Evolutionary conservation across 2,888 invertebrate species (phyloP), one percentile per base, ranked within the genome.

Genomic region (Herminia tarsipennalis): DNA sequence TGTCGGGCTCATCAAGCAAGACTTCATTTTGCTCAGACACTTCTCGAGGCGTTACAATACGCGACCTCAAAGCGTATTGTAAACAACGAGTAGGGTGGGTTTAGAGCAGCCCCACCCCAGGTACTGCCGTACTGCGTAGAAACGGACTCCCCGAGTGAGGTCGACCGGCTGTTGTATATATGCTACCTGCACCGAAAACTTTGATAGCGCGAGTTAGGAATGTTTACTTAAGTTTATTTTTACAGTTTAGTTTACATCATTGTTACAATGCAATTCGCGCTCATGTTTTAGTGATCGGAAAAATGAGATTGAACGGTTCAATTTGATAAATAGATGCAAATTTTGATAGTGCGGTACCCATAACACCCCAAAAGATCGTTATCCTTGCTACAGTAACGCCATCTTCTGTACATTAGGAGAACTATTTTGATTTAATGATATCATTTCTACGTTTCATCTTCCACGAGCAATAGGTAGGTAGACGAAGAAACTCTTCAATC

Each of bases 111-210:
- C 16, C 18, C 20, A 21, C 33, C 18, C 9, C 25, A 4, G 9
- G 2, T 6, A 13, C 33, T 32, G 13, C 20, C 14, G 4, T 20
- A 33, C 40, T 33, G 33, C 24, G 40, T 41, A 41, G 40, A 41
- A 33, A 41, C 40, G 40, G 33, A 41, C 40, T 20, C 33, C 20
- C 32, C 32, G 8, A 9, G 1, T 0, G 1, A 17, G 0, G 2
- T 1, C 0, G 4, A 2, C 2, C 1, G 1, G 4, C 8, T 18
- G 12, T 28, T 14, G 9, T 27, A 21, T 21, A 6, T 28, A 28
- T 6, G 3, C 2, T 9, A 25, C 9, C 1, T 5, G 5, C n/a
- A 1, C 5, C 13, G 9, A n/a, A 20, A 28, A 28, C 5, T 20
- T 37, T 37, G 4, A 37, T 20, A 37, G 4, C 13, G 35, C 12